phyloP scores from a whole-genome alignment of 2,888 invertebrate genomes.

The Phalera bucephala region DNA sequence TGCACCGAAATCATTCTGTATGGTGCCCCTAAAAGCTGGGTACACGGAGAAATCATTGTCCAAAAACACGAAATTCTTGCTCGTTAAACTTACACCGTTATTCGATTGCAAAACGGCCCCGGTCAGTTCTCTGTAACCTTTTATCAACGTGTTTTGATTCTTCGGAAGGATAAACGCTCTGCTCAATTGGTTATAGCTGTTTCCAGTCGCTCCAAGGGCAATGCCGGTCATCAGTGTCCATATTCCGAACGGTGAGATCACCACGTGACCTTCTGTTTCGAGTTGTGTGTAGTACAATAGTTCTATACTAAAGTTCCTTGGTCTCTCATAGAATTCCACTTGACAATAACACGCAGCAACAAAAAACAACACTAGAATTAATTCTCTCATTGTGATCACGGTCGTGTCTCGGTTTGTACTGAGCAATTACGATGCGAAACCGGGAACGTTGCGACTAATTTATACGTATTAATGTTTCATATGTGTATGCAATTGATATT shows the following conservation, averaged over 20 bases:
- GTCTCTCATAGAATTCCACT: conserved; percentile 62
- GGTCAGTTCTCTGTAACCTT: conserved; percentile 58
- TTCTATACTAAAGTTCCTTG: conserved; percentile 71
- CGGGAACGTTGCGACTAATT: conserved; percentile 47
- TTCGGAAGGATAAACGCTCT: conserved; percentile 62
- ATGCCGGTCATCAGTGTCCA: conserved; percentile 77
- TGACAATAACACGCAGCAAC: conserved; percentile 53
- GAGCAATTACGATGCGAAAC: conserved; percentile 49
- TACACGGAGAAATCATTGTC: conserved; percentile 60
- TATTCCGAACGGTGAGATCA: conserved; percentile 75
- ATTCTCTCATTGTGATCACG: conserved; percentile 53
- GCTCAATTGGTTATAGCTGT: conserved; percentile 56
- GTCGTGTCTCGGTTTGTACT: conserved; percentile 50
- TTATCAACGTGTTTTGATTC: conserved; percentile 40
- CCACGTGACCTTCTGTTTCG: conserved; percentile 65
- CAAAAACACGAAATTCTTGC: conserved; percentile 68
- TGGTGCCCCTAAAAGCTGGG: conserved; percentile 41
- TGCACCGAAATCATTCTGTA: conserved; percentile 64
- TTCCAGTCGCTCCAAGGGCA: conserved; percentile 63
- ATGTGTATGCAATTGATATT: conserved; percentile 9
- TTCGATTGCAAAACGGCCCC: conserved; percentile 50
- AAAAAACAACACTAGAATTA: conserved; percentile 44
- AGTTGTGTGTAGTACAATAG: conserved; percentile 63
- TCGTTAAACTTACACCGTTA: conserved; percentile 58
- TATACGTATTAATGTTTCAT: conserved; percentile 34